These are phyloP conservation scores for Pedetes capensis DNA, from an alignment of 2,113 vertebrate genomes.

Conservation along the genomic window DNA sequence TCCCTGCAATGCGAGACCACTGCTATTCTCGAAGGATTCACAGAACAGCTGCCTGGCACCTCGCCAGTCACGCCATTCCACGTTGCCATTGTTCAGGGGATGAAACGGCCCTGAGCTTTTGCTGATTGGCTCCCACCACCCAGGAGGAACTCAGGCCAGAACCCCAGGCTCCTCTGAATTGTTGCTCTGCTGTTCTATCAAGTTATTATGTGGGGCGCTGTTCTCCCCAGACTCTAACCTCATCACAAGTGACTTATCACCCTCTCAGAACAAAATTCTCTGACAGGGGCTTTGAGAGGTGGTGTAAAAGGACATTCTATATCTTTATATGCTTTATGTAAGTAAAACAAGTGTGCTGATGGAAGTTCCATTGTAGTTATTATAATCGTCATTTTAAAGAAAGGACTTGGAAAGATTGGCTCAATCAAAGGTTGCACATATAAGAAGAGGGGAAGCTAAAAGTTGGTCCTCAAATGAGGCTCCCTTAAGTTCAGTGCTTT, in stretches of 20 bases:
- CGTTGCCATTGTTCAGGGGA: conserved; percentile 16
- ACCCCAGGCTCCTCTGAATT: not conserved
- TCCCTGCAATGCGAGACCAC: conserved; percentile 52
- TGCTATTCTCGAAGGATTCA: conserved; percentile 38
- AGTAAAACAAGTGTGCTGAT: not conserved
- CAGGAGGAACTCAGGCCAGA: conserved; percentile 4
- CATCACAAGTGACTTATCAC: not conserved
- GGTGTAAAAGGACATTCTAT: not conserved
- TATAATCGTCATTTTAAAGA: not conserved
- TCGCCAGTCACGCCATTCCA: conserved; percentile 54
- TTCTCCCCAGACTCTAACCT: conserved; percentile 8
- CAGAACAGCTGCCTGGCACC: conserved; percentile 69
- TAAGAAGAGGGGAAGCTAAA: not conserved
- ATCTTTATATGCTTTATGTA: not conserved
- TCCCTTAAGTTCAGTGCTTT: not conserved
- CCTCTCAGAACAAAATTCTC: conserved; percentile 13
- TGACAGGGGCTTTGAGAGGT: not conserved
- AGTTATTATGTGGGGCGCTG: not conserved
- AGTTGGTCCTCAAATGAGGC: not conserved
- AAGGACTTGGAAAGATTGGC: not conserved
- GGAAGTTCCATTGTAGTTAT: not conserved
- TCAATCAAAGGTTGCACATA: not conserved
- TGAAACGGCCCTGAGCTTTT: not conserved
- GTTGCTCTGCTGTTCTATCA: not conserved
- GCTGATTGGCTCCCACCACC: conserved; percentile 23